Conservation (phyloP, 2,888 invertebrate genomes). For the Corbicula japonica region DNA sequence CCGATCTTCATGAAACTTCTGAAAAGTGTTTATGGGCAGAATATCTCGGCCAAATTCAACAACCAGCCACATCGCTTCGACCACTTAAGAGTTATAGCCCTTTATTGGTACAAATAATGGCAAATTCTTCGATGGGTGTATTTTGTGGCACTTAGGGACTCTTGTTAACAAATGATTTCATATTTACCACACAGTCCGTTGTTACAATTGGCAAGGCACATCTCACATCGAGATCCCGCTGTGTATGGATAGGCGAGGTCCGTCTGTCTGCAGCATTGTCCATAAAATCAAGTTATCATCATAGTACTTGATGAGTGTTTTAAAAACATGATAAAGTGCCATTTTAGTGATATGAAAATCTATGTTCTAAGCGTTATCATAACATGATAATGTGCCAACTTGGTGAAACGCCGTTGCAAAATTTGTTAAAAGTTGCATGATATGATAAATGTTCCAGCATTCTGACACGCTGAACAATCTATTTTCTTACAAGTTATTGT, state of each 20-base stretch:
- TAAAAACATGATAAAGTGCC: too few species aligned
- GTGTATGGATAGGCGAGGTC: constrained; percentile 74
- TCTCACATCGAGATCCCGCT: constrained; percentile 68
- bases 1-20: not conserved
- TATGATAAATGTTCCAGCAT: too few species aligned
- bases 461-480: too few species aligned
- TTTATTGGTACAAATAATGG: not conserved
- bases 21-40: not conserved
- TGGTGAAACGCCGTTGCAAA: too few species aligned
- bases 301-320: too few species aligned
- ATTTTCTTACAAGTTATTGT: too few species aligned
- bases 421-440: too few species aligned
- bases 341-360: too few species aligned
- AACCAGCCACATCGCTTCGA: not conserved
- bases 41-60: not conserved
- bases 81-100: not conserved
- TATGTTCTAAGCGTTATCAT: too few species aligned
- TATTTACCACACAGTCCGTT: constrained; percentile 78
- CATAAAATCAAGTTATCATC: too few species aligned
- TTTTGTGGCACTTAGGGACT: not conserved
- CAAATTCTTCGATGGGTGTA: not conserved
- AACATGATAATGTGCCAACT: too few species aligned
- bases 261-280: constrained; percentile 72
- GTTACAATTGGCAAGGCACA: constrained; percentile 73
- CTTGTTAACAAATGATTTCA: not conserved